Percentiles rank a stretch among this genome's conserved stretches.
Evolutionary conservation across 2,113 vertebrate species (phyloP).

Genomic region (Eonycteris spelaea): DNA sequence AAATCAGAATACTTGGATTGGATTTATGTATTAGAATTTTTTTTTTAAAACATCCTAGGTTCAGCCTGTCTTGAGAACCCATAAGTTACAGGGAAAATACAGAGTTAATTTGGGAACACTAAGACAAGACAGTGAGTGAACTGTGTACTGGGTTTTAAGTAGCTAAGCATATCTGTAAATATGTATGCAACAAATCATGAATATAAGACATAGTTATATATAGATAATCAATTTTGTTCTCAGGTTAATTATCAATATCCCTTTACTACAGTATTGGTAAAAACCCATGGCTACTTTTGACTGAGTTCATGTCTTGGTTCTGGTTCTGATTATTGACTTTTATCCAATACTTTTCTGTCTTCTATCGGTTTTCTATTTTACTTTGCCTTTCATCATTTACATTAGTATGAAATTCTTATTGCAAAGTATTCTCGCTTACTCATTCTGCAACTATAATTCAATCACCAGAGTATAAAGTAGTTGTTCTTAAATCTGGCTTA

Average conservation of each 20-base stretch:
- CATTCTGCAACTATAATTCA: not conserved
- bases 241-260: not conserved
- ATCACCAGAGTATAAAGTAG: not conserved
- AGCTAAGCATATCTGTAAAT: not conserved
- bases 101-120: not conserved
- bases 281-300: not conserved
- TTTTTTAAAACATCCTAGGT: not conserved
- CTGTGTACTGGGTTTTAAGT: constrained; percentile 20
- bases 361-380: not conserved
- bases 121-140: not conserved
- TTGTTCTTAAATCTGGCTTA: not conserved
- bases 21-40: not conserved
- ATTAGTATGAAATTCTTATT: not conserved
- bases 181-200: not conserved
- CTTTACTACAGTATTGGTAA: not conserved
- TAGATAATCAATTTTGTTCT: not conserved
- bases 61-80: not conserved
- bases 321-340: not conserved
- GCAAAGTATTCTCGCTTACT: not conserved
- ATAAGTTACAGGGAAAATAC: not conserved
- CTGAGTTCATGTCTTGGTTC: not conserved
- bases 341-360: not conserved
- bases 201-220: not conserved
- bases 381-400: not conserved
- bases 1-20: not conserved